Evolutionary conservation across 1,140 invertebrate genomes (phyloP).

Genomic region (Apis dorsata): DNA sequence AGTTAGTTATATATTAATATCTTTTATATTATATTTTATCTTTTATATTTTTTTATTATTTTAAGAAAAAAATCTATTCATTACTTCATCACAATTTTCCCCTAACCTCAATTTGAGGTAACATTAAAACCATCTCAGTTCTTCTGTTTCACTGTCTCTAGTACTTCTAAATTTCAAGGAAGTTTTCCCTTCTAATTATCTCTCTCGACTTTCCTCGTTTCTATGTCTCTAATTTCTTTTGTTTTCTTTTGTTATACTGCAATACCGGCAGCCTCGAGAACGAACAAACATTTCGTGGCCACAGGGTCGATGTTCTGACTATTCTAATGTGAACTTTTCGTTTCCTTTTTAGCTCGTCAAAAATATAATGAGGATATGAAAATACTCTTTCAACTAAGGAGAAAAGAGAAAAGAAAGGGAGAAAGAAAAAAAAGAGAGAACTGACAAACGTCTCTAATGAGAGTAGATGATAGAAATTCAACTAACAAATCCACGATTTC

Average conservation of each 20-base stretch:
- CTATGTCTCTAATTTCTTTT: slow-evolving; percentile 1
- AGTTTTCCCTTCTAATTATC: slow-evolving; percentile 7
- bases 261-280: slow-evolving; percentile 19
- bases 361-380: slow-evolving; percentile 67
- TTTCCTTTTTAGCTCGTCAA: slow-evolving; percentile 47
- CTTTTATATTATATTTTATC: too few relatives aligned
- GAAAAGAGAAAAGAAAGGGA: slow-evolving; percentile 29
- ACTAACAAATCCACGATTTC: slow-evolving; percentile 55
- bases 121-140: not conserved
- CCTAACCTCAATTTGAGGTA: not conserved
- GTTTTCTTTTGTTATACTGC: slow-evolving; percentile 18
- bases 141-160: not conserved
- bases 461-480: slow-evolving; percentile 50
- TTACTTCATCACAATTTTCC: too few relatives aligned
- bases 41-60: too few relatives aligned
- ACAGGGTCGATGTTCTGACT: slow-evolving; percentile 45
- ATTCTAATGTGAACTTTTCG: slow-evolving; percentile 28
- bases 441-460: slow-evolving; percentile 74
- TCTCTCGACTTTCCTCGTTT: not conserved
- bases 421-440: slow-evolving; percentile 57
- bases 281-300: slow-evolving; percentile 43
- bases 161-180: not conserved
- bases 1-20: too few relatives aligned
- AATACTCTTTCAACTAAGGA: slow-evolving; percentile 62
- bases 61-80: too few relatives aligned